Base-by-base conservation (phyloP, 2,888 invertebrate genomes). In the Heteropelma amictum region DNA sequence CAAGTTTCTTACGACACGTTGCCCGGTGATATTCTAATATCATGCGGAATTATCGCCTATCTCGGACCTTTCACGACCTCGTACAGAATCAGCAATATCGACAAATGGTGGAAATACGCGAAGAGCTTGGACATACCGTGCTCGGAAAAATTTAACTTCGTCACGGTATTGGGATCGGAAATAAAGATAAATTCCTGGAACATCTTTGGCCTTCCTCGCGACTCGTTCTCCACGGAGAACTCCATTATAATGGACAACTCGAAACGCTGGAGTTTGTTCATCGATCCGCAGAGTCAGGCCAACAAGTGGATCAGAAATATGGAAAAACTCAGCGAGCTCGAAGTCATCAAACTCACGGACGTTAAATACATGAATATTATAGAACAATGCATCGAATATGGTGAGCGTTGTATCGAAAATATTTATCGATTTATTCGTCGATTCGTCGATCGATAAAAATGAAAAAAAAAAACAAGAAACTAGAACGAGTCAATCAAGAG, bases 41-140 rank as follows among this genome's bases (percentile, higher is more conserved):
- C 97, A 0, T 94, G 95, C 85, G 97, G 96, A 12, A 93, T 97
- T 38, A 96, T 98, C 78, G 95, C 97, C 0, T 98, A 98, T 89
- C 91, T 98, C 61, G 94, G 97, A 0, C 95, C 97, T 0, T 96
- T 97, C 81, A 96, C 95, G 4, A 91, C 93, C 54, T 91, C 92
- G 14, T 93, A 93, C 80, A 91, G 95, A 83, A 88, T 89, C 53
- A 88, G 90, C 28, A 91, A 92, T 54, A 91, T 94, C 1, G 88
- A 89, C 0, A 92, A 94, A 76, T 98, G 97, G 97, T 93, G 93
- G 72, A 84, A 90, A n/a, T 91, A 93, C 47, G 93, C 95, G 4
- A 91, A 92, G 76, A 88, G 91, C 19, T 90, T 94, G 71, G 89
- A 93, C 2, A 96, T 98, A 85, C 96, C 97, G 0, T 94, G 94